Conservation (phyloP, 2,888 invertebrate species). For the Caenorhabditis angaria region DNA sequence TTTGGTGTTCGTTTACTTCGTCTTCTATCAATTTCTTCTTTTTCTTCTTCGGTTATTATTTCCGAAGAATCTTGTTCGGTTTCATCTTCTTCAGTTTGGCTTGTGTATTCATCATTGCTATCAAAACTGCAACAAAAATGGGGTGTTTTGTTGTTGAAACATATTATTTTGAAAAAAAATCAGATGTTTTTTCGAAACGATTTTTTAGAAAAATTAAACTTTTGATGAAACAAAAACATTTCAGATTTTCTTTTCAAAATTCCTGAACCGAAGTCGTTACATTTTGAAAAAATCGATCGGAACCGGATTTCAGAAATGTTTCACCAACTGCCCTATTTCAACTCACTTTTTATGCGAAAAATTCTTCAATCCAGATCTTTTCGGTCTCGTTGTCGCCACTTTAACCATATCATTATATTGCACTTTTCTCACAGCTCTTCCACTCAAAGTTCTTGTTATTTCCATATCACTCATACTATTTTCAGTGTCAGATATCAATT, state of each 20-base stretch:
- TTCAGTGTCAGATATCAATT: background rate
- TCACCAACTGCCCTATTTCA: too few species aligned
- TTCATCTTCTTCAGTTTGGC: conserved; percentile 4
- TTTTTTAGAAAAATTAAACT: background rate
- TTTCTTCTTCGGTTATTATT: background rate
- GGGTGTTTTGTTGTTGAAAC: too few species aligned
- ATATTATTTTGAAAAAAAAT: too few species aligned
- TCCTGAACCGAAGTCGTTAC: background rate
- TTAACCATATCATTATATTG: conserved; percentile 25
- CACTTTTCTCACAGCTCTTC: conserved; percentile 52
- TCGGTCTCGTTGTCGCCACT: conserved; percentile 6
- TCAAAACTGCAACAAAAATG: conserved; percentile 1
- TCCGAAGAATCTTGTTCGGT: background rate
- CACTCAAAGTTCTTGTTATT: conserved; percentile 42
- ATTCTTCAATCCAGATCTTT: too few species aligned
- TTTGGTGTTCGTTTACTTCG: background rate
- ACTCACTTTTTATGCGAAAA: too few species aligned
- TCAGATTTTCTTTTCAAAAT: background rate
- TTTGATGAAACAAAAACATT: background rate
- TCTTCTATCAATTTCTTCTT: background rate
- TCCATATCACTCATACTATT: background rate
- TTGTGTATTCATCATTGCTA: conserved; percentile 8
- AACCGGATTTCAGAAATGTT: too few species aligned
- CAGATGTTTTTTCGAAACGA: too few species aligned
- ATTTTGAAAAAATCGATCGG: too few species aligned